A percentile compares a stretch with the other conserved stretches of the same genome.
Conservation (phyloP, 2,113 vertebrate genomes). For the Gallinago media region DNA sequence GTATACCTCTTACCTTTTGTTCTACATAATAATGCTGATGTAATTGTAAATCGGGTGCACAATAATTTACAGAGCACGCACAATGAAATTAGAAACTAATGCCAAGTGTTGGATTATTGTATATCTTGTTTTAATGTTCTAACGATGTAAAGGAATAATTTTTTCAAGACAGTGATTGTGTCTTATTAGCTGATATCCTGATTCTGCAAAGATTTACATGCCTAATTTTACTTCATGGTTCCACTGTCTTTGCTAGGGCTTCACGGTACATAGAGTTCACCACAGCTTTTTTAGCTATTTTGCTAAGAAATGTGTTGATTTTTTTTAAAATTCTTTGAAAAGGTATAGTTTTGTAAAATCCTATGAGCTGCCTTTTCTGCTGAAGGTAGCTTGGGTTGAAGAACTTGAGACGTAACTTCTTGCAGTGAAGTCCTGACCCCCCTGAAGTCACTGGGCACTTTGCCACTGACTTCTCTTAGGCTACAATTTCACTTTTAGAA, state of each 20-base stretch:
- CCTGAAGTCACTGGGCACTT: neutral
- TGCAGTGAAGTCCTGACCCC: neutral
- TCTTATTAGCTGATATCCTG: neutral
- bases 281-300: neutral
- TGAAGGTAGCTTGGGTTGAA: neutral
- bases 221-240: neutral
- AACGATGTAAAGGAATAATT: neutral
- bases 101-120: neutral
- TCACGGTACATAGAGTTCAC: neutral
- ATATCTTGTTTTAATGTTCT: slow-evolving; percentile 11
- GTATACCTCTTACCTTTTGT: slow-evolving; percentile 52
- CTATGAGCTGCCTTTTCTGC: neutral
- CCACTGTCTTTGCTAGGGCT: neutral
- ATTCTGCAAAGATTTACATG: neutral
- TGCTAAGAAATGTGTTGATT: neutral
- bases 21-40: slow-evolving; percentile 42
- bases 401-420: neutral
- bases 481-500: neutral
- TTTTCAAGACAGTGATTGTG: neutral
- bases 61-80: slow-evolving; percentile 6
- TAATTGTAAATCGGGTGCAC: slow-evolving; percentile 19
- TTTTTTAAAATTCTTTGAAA: neutral
- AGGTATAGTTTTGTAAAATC: neutral
- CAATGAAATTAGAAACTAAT: slow-evolving; percentile 23
- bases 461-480: neutral